phyloP scores from a whole-genome alignment of 2,888 invertebrate genomes.

The Trissoscelio sp. region DNA sequence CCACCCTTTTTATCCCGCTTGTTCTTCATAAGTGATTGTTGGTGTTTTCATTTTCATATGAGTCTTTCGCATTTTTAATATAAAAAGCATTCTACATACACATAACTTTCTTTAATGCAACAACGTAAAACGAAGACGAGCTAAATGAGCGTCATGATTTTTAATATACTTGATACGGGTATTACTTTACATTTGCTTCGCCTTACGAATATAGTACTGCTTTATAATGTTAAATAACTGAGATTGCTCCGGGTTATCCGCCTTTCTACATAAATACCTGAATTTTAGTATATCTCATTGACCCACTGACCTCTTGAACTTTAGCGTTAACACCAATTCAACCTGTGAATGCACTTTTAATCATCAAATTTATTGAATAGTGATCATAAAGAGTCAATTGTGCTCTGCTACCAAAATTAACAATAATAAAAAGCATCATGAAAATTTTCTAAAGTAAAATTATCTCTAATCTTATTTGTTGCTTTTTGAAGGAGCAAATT shows the following conservation, averaged over 20 bases:
- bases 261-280: no score
- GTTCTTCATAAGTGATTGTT: slow-evolving; percentile 55
- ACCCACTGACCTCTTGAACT: no score
- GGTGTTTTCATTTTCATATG: slow-evolving; percentile 56
- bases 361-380: no score
- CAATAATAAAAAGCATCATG: no score
- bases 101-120: slow-evolving; percentile 60
- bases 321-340: no score
- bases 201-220: not conserved
- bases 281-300: no score
- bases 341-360: no score
- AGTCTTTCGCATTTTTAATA: slow-evolving; percentile 59
- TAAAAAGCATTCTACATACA: slow-evolving; percentile 48
- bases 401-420: no score
- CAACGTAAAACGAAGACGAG: slow-evolving; percentile 44
- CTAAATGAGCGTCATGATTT: slow-evolving; percentile 45
- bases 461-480: no score
- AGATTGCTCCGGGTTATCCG: not conserved
- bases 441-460: no score
- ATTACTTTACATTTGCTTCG: slow-evolving; percentile 11
- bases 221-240: slow-evolving; percentile 8
- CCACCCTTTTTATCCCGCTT: slow-evolving; percentile 25
- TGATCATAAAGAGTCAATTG: no score
- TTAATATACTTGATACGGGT: slow-evolving; percentile 43
- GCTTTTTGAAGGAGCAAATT: not conserved